Conservation (phyloP, 2,113 vertebrate genomes). For the Jacana jacana region DNA sequence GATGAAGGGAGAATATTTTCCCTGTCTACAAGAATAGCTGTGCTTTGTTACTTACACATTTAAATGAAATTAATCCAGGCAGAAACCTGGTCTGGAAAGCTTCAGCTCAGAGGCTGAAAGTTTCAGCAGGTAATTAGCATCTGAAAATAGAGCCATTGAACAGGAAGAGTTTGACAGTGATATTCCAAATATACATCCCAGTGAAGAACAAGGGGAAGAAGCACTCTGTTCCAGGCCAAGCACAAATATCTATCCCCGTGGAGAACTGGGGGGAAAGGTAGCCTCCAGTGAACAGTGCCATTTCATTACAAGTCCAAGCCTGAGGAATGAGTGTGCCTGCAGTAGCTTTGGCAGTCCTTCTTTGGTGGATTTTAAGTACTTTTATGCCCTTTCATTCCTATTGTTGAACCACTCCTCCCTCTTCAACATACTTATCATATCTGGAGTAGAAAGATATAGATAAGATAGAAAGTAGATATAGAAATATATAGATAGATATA, state of each 20-base stretch:
- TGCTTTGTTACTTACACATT: neutral
- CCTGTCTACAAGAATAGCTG: neutral
- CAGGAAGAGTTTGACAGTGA: neutral
- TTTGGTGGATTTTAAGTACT: neutral
- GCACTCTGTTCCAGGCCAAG: neutral
- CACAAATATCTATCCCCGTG: neutral
- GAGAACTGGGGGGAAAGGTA: neutral
- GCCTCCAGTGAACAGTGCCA: neutral
- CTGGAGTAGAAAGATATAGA: neutral
- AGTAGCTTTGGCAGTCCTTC: neutral
- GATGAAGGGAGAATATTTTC: neutral
- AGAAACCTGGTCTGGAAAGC: slow-evolving; percentile 9
- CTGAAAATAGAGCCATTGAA: neutral
- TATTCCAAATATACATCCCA: neutral
- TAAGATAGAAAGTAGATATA: no score
- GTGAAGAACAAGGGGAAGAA: neutral
- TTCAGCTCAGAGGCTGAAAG: neutral
- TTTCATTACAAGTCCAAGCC: neutral
- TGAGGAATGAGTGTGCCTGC: neutral
- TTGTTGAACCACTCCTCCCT: neutral
- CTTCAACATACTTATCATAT: neutral
- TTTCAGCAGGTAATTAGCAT: slow-evolving; percentile 5
- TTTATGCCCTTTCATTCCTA: neutral
- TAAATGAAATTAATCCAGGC: neutral
- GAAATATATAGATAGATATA: no score